Conservation (phyloP, 1,140 invertebrate species). For the Magallana ariakensis region DNA sequence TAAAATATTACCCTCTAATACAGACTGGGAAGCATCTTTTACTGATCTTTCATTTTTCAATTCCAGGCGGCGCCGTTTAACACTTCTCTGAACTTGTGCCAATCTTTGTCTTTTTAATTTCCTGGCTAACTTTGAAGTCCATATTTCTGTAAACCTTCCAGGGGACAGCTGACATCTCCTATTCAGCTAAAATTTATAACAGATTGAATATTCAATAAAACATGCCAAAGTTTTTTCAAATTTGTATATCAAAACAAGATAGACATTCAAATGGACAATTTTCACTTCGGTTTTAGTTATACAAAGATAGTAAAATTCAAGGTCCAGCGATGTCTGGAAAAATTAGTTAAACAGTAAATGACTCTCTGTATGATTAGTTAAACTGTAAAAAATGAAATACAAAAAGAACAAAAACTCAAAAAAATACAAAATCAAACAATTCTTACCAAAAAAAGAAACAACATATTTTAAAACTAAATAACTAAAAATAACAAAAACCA, state of each 20-base stretch:
- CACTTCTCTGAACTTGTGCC: not conserved
- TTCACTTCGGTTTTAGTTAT: not conserved
- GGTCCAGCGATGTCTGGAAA: not conserved
- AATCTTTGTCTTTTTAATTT: not conserved
- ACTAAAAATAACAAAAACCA: not conserved
- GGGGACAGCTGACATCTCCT: conserved; percentile 16
- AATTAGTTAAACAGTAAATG: not conserved
- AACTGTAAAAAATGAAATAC: not conserved
- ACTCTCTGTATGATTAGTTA: too few species aligned
- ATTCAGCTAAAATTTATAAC: conserved; percentile 23
- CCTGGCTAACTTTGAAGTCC: not conserved
- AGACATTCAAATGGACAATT: not conserved
- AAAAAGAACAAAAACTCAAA: not conserved
- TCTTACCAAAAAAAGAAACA: too few species aligned
- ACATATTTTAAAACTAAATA: not conserved
- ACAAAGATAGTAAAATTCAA: not conserved
- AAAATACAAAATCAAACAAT: not conserved
- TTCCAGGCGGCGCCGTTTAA: conserved; percentile 9
- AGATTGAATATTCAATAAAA: not conserved
- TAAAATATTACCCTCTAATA: not conserved
- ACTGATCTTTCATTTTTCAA: conserved; percentile 20
- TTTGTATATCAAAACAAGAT: not conserved
- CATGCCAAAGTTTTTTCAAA: too few species aligned
- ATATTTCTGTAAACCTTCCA: conserved; percentile 15
- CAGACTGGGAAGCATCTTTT: conserved; percentile 38